These are phyloP conservation scores for Diarsia dahlii DNA, from an alignment of 2,888 invertebrate genomes.

Conservation along the genomic window DNA sequence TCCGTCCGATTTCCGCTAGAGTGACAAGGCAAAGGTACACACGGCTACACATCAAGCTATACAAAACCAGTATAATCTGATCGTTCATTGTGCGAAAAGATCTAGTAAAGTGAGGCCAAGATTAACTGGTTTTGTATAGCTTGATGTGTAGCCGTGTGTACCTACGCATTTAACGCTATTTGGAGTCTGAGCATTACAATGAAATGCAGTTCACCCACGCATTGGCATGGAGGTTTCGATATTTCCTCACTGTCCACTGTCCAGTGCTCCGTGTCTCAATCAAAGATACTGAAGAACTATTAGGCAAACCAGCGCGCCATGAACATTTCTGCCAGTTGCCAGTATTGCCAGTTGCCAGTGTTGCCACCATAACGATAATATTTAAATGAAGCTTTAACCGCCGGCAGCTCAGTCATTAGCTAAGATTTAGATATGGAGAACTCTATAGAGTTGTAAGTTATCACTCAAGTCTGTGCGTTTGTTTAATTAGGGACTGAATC, in stretches of 20 bases:
- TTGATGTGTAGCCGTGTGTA: too few relatives aligned
- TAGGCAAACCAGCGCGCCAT: constrained; percentile 61
- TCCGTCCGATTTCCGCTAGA: too few relatives aligned
- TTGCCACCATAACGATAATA: constrained; percentile 73
- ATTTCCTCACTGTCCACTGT: constrained; percentile 30
- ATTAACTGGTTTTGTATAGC: too few relatives aligned
- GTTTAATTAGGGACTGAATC: too few relatives aligned
- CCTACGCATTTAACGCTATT: not conserved
- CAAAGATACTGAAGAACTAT: constrained; percentile 62
- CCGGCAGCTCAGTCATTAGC: constrained; percentile 62
- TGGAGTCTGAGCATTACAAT: constrained; percentile 19
- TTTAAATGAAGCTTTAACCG: constrained; percentile 78
- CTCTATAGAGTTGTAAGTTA: constrained; percentile 43
- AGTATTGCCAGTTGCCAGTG: constrained; percentile 63
- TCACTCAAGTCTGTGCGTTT: too few relatives aligned
- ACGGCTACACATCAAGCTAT: too few relatives aligned
- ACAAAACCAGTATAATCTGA: too few relatives aligned
- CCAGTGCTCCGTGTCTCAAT: constrained; percentile 60
- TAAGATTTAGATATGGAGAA: constrained; percentile 62
- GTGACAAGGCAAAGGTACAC: too few relatives aligned
- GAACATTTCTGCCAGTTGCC: constrained; percentile 67
- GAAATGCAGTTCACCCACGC: constrained; percentile 44
- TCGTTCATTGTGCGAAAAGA: too few relatives aligned
- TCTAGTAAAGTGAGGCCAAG: too few relatives aligned
- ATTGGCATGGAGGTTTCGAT: constrained; percentile 3